Evolutionary conservation across 2,113 vertebrate genomes (phyloP), one percentile per base, ranked within the genome.

Genomic region (Xiphophorus couchianus): DNA sequence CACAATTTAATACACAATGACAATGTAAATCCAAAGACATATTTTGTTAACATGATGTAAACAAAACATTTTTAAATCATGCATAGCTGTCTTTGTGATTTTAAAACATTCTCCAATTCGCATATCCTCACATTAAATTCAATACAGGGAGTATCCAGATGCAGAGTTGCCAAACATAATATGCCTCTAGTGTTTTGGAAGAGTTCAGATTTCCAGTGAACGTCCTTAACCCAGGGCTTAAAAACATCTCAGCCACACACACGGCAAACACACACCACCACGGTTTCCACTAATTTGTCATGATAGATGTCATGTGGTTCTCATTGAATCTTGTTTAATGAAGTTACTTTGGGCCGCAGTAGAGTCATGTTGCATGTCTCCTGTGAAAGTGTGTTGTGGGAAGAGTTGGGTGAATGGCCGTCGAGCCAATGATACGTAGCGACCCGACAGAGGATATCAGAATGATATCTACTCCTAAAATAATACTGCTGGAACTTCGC

Each of bases 121-220:
- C 31, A 54, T 72, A 74, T 79, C 71, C 42, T 81, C 77, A 86
- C 82, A 86, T 83, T 39, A 66, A 66, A 82, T 67, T 76, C 7
- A 85, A 76, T 66, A 1, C 0, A 29, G 70, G 60, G 13, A 68
- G 78, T 76, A 78, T 61, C 11, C 60, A 68, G 77, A 70, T 86
- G 61, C 84, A 77, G 75, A 80, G 85, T 84, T 84, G 76, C 86
- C 82, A 83, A 77, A 81, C 84, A 84, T 90, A 92, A 92, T 86
- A 90, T 11, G 71, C 65, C 51, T 74, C 77, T 83, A 84, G 90
- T 92, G 87, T 91, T 90, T 92, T 87, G 71, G 31, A 84, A 90
- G 60, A 84, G 87, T 90, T 83, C 87, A 0, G 71, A 82, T 89
- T 91, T 86, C 86, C 77, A 69, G 0, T 88, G 88, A 90, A 90